Evolutionary conservation across 2,888 invertebrate species (phyloP), one percentile per base, ranked within the genome.

Genomic region (Agriotes lineatus): DNA sequence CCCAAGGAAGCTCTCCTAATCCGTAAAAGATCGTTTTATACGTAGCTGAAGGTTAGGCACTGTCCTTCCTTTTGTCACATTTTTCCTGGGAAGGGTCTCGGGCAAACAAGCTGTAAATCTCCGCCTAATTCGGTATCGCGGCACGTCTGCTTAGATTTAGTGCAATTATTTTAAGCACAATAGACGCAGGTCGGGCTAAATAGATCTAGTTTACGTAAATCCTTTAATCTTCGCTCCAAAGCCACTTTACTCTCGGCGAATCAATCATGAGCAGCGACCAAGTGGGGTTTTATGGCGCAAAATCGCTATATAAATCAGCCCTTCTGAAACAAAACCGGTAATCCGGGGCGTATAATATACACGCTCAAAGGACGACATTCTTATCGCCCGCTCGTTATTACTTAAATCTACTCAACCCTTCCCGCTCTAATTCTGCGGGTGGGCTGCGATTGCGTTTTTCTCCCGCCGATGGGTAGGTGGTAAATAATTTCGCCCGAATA

Each of bases 191-290:
- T 57, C 56, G 25, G 44, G 44, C 48, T 64, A 64, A 57, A 57
- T 48, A 56, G 64, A 65, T 58, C 58, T 58, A 58, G 58, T 65
- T 65, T 65, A 14, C 50, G 10, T 37, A 65, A 63, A 63, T 44
- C 65, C 58, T 57, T 50, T 65, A 65, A 65, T 58, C 65, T 57
- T 42, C 39, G 39, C 25, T 42, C 48, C 42, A 58, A 65, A 65
- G 58, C 65, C 58, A 65, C 65, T 65, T 65, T 58, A 35, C 57
- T 65, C 37, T 50, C 18, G 22, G 30, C 50, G 35, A 65, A 65
- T 65, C 65, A 58, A 65, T 65, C 65, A 65, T 48, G 58, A 50
- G 48, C 50, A 57, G 39, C 58, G 42, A 62, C 42, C 48, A 58
- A 58, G 30, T 37, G 42, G 58, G 65, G 58, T 58, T 64, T 58